These are phyloP conservation scores for Pandemis cinnamomeana DNA, from an alignment of 2,888 invertebrate genomes.

Conservation along the genomic window DNA sequence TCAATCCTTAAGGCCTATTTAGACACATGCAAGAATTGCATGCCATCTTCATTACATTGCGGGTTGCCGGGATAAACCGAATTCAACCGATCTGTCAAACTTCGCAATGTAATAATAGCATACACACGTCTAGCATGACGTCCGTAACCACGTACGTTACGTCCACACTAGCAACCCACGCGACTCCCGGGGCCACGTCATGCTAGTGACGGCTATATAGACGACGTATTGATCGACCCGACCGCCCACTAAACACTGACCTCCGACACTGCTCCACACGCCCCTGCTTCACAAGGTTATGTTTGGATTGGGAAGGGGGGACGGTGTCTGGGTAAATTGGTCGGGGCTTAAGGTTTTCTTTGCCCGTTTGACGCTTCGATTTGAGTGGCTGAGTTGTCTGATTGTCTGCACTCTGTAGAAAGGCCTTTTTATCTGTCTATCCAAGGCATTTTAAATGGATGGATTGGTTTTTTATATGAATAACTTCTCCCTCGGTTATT, in stretches of 20 bases:
- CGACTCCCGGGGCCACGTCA: not conserved
- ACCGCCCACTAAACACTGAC: not conserved
- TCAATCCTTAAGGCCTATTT: too few species aligned
- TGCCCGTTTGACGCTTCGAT: conserved; percentile 4
- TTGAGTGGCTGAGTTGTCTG: conserved; percentile 8
- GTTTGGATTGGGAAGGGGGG: not conserved
- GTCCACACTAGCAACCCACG: not conserved
- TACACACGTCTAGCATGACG: not conserved
- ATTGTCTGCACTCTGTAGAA: not conserved
- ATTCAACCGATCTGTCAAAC: too few species aligned
- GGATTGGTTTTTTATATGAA: not conserved
- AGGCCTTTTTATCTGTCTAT: not conserved
- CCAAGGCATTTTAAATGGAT: not conserved
- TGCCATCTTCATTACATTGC: too few species aligned
- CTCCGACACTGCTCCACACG: not conserved
- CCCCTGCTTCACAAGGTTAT: not conserved
- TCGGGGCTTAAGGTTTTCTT: not conserved
- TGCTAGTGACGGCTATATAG: not conserved
- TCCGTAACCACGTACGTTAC: not conserved
- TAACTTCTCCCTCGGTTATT: too few species aligned
- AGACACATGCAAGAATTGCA: too few species aligned
- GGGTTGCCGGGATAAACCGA: too few species aligned
- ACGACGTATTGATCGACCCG: not conserved
- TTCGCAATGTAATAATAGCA: too few species aligned
- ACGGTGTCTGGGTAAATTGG: not conserved